Evolutionary conservation across 2,113 vertebrate genomes (phyloP).

Genomic region (Tapirus terrestris): DNA sequence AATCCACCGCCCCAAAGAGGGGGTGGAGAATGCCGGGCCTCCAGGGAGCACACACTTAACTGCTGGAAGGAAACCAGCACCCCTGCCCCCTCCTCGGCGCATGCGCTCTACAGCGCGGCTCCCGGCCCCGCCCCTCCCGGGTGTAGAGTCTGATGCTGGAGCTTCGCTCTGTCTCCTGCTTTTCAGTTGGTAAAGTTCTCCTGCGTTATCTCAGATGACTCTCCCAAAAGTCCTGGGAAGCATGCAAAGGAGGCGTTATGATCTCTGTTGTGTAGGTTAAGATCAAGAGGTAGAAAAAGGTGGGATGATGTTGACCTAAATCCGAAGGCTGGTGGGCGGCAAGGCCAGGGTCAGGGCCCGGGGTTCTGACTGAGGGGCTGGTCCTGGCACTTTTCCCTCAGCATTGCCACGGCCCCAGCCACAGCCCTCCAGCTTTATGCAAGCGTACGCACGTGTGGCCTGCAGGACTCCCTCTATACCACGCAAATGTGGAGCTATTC

Average conservation of each 20-base stretch:
- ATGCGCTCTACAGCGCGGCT: not conserved
- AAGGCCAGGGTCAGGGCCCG: not conserved
- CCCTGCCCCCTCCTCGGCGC: constrained; percentile 41
- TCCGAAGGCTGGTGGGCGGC: not conserved
- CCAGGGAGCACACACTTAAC: constrained; percentile 55
- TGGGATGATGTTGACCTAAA: not conserved
- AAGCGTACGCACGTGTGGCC: not conserved
- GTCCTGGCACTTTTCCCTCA: not conserved
- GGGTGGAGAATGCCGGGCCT: constrained; percentile 63
- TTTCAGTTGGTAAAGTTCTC: not conserved
- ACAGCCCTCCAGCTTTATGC: not conserved
- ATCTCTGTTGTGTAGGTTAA: not conserved
- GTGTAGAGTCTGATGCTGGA: not conserved
- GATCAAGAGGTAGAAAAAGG: not conserved
- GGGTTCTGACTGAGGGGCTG: not conserved
- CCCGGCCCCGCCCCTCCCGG: not conserved
- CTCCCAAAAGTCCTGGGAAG: not conserved
- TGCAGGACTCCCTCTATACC: not conserved
- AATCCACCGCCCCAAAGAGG: not conserved
- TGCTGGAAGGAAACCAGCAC: constrained; percentile 72
- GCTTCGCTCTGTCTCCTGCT: not conserved
- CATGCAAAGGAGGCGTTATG: not conserved
- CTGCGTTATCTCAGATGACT: not conserved
- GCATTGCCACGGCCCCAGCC: not conserved
- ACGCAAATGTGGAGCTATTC: not conserved